A percentile compares a stretch with the other conserved stretches of the same genome.
These are phyloP conservation scores for Clivina fossor DNA, from an alignment of 2,888 invertebrate species.

Conservation along the genomic window DNA sequence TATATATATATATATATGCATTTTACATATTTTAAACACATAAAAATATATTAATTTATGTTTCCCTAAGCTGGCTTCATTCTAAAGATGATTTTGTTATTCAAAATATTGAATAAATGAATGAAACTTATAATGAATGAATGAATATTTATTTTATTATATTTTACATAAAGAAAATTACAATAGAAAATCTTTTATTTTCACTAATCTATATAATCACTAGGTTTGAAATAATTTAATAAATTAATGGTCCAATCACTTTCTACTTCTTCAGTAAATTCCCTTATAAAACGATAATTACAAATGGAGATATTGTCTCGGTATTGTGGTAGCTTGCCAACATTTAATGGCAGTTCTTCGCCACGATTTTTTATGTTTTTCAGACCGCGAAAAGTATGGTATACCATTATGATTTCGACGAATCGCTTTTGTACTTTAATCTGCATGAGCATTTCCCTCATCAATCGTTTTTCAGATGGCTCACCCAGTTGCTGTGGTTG, in stretches of 20 bases:
- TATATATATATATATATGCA: no score
- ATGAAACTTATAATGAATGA: no score
- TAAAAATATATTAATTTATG: no score
- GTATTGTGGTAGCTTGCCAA: constrained; percentile 68
- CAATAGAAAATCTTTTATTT: no score
- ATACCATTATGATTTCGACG: constrained; percentile 84
- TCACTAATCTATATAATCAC: constrained; percentile 51
- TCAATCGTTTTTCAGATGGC: constrained; percentile 54
- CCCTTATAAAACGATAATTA: constrained; percentile 79
- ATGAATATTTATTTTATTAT: no score
- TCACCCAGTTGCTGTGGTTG: no score
- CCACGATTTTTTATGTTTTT: constrained; percentile 64
- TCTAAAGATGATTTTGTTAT: no score
- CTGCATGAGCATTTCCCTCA: constrained; percentile 59
- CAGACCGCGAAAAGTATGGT: constrained; percentile 70
- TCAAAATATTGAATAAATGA: no score
- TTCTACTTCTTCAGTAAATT: constrained; percentile 77
- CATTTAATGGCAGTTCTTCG: constrained; percentile 65
- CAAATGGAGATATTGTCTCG: constrained; percentile 69
- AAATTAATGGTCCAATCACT: constrained; percentile 81
- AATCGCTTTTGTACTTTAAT: constrained; percentile 63
- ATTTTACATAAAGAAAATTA: no score
- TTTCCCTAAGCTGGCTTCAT: no score
- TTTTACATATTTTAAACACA: no score
- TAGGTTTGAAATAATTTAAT: constrained; percentile 76